Evolutionary conservation across 2,888 invertebrate genomes (phyloP), one percentile per base, ranked within the genome.

Genomic region (Synanthedon myopaeformis): DNA sequence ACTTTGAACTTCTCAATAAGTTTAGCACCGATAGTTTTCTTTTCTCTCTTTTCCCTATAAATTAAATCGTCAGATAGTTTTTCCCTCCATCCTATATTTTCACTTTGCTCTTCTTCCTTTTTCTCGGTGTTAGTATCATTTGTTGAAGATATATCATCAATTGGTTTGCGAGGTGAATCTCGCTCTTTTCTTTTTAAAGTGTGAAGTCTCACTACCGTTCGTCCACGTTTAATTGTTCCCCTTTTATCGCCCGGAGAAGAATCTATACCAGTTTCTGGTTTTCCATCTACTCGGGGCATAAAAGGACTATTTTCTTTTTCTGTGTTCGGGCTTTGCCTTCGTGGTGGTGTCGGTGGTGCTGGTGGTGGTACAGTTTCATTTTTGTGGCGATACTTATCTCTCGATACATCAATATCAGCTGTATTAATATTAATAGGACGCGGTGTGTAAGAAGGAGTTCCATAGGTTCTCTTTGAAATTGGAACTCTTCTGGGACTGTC

Each of bases 371-470:
- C 41, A 61, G 56, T 42, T 56, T 55, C 56, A 65, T 42, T 58
- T 73, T 79, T 77, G 59, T 82, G 69, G 45, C 82, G 79, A 66
- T 91, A 92, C 64, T 88, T 89, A 58, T 92, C 89, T 58, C 90
- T 90, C 0, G 94, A 93, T 0, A 96, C 95, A 73, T 96, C 95
- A 61, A 96, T 96, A 70, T 95, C 94, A 41, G 94, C 94, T 3
- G 95, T 95, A 74, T 95, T 94, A 58, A 95, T 93, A 61, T 91
- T 90, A 52, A 93, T 91, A 1, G 94, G 94, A 53, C 92, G 90
- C 2, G 91, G 81, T 49, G 78, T 79, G 60, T 84, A 73, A 67
- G 74, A 65, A 62, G 79, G 62, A 74, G 90, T 61, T 66, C 82
- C 61, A 74, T 84, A 72, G 53, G 61, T 71, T 89, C 81, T 75